phyloP scores from a whole-genome alignment of 2,888 invertebrate species.

The Capitulum mitella region DNA sequence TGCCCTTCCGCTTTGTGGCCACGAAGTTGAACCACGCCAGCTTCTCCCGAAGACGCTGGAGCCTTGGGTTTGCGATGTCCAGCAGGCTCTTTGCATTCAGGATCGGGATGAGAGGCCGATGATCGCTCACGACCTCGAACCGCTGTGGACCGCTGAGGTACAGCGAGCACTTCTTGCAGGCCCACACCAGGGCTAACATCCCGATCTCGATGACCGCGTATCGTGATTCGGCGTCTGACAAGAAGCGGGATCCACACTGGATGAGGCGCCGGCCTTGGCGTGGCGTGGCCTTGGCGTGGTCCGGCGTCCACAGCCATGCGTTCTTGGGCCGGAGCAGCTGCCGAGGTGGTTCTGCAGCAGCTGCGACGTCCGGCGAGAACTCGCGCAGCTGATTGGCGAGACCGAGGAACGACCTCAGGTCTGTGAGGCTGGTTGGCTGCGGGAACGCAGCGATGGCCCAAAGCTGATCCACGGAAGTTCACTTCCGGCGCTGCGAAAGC shows the following conservation, averaged over 20 bases:
- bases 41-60: conserved; percentile 25
- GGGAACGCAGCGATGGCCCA: conserved; percentile 29
- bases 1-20: conserved; percentile 23
- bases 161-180: conserved; percentile 25
- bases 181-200: conserved; percentile 27
- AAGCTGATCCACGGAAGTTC: conserved; percentile 15
- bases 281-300: conserved; percentile 12
- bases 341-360: conserved; percentile 25
- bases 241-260: too few species aligned
- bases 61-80: conserved; percentile 29
- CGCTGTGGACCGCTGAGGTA: conserved; percentile 24
- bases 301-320: conserved; percentile 25
- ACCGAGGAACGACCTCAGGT: too few species aligned
- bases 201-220: conserved; percentile 28
- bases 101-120: too few species aligned
- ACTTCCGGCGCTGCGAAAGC: neutral
- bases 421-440: too few species aligned
- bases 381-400: conserved; percentile 27
- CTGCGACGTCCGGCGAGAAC: conserved; percentile 25
- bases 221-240: conserved; percentile 23
- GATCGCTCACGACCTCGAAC: conserved; percentile 28
- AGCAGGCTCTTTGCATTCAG: conserved; percentile 26
- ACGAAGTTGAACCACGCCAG: conserved; percentile 26
- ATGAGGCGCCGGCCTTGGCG: conserved; percentile 24
- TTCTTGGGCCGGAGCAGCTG: conserved; percentile 25